phyloP scores from a whole-genome alignment of 2,113 vertebrate species.

The Melanostigma gelatinosum region DNA sequence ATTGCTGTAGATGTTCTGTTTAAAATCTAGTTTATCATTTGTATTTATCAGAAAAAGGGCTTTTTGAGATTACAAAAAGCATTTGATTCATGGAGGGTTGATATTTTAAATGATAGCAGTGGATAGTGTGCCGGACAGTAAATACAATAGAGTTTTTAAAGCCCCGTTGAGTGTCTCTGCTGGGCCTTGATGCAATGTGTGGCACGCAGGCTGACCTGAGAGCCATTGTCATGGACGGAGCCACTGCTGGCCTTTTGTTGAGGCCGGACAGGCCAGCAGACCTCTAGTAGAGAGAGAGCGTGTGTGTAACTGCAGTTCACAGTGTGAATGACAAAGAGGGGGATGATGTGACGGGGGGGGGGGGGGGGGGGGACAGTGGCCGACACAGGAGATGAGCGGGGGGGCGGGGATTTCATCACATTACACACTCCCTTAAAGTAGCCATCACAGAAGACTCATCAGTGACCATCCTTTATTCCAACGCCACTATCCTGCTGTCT shows the following conservation, averaged over 20 bases:
- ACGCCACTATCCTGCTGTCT: slow-evolving; percentile 1
- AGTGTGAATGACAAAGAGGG: slow-evolving; percentile 73
- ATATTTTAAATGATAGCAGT: slow-evolving; percentile 10
- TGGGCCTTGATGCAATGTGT: slow-evolving; percentile 14
- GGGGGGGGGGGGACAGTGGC: slow-evolving; percentile 36
- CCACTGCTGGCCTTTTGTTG: slow-evolving; percentile 64
- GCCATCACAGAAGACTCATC: slow-evolving; percentile 2
- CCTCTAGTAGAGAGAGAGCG: slow-evolving; percentile 39
- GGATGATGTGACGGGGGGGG: slow-evolving; percentile 54
- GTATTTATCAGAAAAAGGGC: background rate
- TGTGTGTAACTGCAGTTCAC: slow-evolving; percentile 58
- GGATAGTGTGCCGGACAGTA: background rate
- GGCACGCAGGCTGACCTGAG: slow-evolving; percentile 47
- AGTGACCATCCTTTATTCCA: background rate
- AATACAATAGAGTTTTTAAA: background rate
- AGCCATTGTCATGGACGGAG: slow-evolving; percentile 62
- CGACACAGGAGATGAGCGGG: slow-evolving; percentile 33
- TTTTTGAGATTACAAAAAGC: background rate
- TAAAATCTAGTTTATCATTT: background rate
- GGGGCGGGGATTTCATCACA: slow-evolving; percentile 17
- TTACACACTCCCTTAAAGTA: slow-evolving; percentile 20
- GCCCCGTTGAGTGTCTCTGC: slow-evolving; percentile 13
- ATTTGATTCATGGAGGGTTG: background rate
- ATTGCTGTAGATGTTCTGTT: background rate
- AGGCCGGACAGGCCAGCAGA: slow-evolving; percentile 29